Evolutionary conservation across 2,113 vertebrate genomes (phyloP), one percentile per base, ranked within the genome.

Genomic region (Gymnorhina tibicen): DNA sequence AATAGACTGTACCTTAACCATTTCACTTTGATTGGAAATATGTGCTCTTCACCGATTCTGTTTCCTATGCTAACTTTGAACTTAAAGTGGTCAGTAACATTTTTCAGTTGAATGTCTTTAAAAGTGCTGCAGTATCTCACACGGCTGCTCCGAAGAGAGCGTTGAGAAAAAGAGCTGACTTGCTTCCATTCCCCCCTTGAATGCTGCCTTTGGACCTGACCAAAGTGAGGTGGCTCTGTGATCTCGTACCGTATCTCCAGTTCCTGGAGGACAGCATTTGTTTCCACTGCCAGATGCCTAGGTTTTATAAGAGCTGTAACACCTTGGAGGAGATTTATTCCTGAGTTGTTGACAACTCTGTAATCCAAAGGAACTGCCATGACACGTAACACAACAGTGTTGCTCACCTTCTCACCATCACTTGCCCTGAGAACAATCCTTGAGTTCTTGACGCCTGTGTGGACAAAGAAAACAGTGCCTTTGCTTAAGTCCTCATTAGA

Each of bases 371-470:
- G 94, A 81, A 99, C 59, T 27, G 98, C 98, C 97, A 98, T 98
- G 81, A 99, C 92, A 73, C 98, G 96, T 47, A 99, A 96, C 49
- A 99, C 99, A 14, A 98, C 98, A 4, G 98, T 99, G 91, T 99
- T 99, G 96, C 99, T 99, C 78, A 99, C 98, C 88, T 98, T 99
- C 89, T 99, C 98, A 44, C 98, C 98, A 94, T 99, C 99, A 14
- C 97, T 98, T 18, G 98, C 99, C 97, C 99, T 98, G 49, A 99
- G 96, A 86, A 99, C 98, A 93, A 99, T 98, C 88, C 98, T 98
- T n/a, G 99, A 98, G 87, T 99, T 99, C 93, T 91, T 96, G 83
- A 98, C 87, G 1, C 98, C 99, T 19, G 91, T 97, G 97, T 99
- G 99, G 53, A 99, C 98, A 56, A 98, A 99, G 95, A 97, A 98